phyloP scores from a whole-genome alignment of 2,113 vertebrate species.

The Platycercus adscitus region DNA sequence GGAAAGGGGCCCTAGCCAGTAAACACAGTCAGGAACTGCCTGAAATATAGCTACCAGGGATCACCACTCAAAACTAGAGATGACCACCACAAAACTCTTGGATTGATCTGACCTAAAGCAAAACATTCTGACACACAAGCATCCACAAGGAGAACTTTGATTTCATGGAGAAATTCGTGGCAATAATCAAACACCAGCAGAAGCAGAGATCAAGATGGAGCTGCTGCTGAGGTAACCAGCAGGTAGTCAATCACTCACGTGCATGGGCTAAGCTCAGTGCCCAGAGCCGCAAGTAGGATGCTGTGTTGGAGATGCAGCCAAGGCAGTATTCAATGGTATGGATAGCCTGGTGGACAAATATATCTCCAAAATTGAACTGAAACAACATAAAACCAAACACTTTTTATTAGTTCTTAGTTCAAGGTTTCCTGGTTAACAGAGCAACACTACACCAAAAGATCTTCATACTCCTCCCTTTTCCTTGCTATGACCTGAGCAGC shows the following conservation, averaged over 20 bases:
- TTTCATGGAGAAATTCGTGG: neutral
- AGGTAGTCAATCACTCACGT: constrained; percentile 66
- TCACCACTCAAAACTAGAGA: neutral
- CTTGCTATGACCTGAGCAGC: neutral
- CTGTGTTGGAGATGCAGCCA: constrained; percentile 84
- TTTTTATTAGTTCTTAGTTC: neutral
- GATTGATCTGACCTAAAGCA: neutral
- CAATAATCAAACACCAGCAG: neutral
- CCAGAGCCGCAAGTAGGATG: constrained; percentile 82
- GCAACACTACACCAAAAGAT: neutral
- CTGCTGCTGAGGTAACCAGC: neutral
- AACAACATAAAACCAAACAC: neutral
- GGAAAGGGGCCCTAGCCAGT: neutral
- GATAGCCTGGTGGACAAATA: constrained; percentile 81
- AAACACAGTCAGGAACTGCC: neutral
- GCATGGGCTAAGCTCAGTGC: constrained; percentile 81
- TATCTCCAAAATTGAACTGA: constrained; percentile 77
- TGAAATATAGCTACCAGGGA: neutral
- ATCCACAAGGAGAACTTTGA: neutral
- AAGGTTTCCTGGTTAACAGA: neutral
- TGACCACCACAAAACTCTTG: neutral
- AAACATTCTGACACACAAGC: neutral
- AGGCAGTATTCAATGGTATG: constrained; percentile 84
- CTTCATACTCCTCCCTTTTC: neutral
- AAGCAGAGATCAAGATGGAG: neutral